Evolutionary conservation across 2,113 vertebrate genomes (phyloP), one percentile per base, ranked within the genome.

Genomic region (Epinephelus moara): DNA sequence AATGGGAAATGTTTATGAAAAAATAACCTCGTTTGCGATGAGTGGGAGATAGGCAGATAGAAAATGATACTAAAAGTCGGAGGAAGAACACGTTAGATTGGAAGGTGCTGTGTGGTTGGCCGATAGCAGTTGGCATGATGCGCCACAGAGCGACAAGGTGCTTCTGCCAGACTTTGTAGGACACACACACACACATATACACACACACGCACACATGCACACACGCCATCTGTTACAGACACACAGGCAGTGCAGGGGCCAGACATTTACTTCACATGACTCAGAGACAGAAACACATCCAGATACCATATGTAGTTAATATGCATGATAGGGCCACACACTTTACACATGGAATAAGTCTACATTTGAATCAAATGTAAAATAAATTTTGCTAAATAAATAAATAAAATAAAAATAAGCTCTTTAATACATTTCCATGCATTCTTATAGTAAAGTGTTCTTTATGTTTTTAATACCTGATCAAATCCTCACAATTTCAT

Each of bases 151-250:
- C 52, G 73, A 86, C 76, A 89, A 87, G 86, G 90, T 87, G 74
- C 64, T 86, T 78, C 81, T 88, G 87, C 88, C 91, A 92, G 84
- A 87, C 84, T 80, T 73, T 82, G 53, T 56, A 81, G 66, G 70
- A 79, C 70, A 66, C 75, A 53, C 61, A 71, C 61, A 71, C 76
- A 73, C 78, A 82, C 79, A 63, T 70, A 66, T 66, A 70, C 70
- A 75, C 75, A 60, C 59, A 66, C 57, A 80, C 67, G 27, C 37
- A 75, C 74, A 30, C 60, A 56, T 59, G 79, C 76, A 81, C 82
- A 85, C 59, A 80, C 73, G 79, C 93, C 89, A 93, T 92, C 90
- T 91, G 91, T 88, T 85, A 85, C 59, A 69, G 76, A 75, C 84
- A 70, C 81, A 72, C 64, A 89, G 70, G 73, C 79, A 84, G 76